These are phyloP conservation scores for Papilio demoleus DNA, from an alignment of 2,888 invertebrate species.

Conservation along the genomic window DNA sequence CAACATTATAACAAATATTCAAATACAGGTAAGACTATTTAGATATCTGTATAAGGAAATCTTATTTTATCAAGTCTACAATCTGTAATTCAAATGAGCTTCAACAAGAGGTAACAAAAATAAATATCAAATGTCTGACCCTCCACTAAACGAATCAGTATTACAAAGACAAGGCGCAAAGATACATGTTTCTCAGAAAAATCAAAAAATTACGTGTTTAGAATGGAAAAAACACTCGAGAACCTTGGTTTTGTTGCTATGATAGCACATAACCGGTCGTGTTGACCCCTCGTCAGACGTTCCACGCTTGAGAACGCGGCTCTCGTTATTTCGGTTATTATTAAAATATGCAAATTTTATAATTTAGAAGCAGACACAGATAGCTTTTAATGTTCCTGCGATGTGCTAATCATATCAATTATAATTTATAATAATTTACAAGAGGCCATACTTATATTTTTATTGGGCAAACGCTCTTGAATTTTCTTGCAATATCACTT, in stretches of 20 bases:
- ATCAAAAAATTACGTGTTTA: constrained; percentile 42
- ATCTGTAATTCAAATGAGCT: constrained; percentile 20
- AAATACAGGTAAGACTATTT: neutral
- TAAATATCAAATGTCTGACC: constrained; percentile 8
- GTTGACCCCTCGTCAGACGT: neutral
- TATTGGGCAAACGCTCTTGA: neutral
- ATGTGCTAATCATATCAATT: constrained; percentile 41
- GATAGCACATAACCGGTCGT: constrained; percentile 22
- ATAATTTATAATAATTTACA: constrained; percentile 39
- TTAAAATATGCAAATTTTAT: constrained; percentile 62
- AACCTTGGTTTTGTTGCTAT: constrained; percentile 42
- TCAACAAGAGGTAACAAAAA: constrained; percentile 18
- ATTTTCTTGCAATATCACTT: neutral
- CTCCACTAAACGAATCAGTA: constrained; percentile 35
- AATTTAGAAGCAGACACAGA: constrained; percentile 51
- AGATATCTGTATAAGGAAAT: constrained; percentile 6
- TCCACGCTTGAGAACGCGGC: constrained; percentile 47
- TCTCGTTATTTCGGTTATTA: constrained; percentile 54
- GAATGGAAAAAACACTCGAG: constrained; percentile 44
- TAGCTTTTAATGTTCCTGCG: constrained; percentile 37
- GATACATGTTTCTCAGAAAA: constrained; percentile 38
- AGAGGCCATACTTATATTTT: constrained; percentile 11
- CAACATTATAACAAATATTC: neutral
- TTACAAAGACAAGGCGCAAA: constrained; percentile 29
- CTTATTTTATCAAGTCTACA: constrained; percentile 22